These are phyloP conservation scores for Deilephila porcellus DNA, from an alignment of 2,888 invertebrate species.

Conservation along the genomic window DNA sequence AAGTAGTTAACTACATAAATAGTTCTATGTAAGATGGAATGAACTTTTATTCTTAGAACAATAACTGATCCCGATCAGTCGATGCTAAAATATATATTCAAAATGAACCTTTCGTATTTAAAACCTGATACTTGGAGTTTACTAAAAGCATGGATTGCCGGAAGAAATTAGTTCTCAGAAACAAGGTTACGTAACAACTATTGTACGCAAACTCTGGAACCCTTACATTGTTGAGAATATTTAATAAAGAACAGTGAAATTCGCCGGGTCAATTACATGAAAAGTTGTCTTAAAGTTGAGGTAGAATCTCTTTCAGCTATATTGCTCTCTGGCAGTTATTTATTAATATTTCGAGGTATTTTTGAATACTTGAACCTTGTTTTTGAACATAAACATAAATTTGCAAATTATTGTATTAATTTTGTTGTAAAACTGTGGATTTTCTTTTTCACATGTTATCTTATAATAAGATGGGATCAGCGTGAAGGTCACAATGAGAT, in stretches of 20 bases:
- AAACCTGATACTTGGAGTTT: not conserved
- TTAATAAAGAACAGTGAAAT: constrained; percentile 2
- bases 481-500: no score
- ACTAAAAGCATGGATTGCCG: not conserved
- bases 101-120: not conserved
- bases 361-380: not conserved
- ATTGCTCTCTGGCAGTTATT: not conserved
- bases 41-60: no score
- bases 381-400: no score
- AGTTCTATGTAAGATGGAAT: no score
- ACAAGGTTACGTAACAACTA: not conserved
- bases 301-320: not conserved
- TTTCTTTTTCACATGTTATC: no score
- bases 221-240: not conserved
- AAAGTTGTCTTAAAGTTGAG: not conserved
- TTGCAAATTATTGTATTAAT: no score
- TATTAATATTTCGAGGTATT: not conserved
- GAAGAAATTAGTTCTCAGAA: not conserved
- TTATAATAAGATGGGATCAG: no score
- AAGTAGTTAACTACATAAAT: no score
- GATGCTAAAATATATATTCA: not conserved
- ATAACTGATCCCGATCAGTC: no score
- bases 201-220: not conserved
- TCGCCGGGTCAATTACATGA: not conserved
- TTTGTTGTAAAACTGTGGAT: no score